Evolutionary conservation across 2,888 invertebrate species (phyloP), one percentile per base, ranked within the genome.

Genomic region (Scaptomyza parva): DNA sequence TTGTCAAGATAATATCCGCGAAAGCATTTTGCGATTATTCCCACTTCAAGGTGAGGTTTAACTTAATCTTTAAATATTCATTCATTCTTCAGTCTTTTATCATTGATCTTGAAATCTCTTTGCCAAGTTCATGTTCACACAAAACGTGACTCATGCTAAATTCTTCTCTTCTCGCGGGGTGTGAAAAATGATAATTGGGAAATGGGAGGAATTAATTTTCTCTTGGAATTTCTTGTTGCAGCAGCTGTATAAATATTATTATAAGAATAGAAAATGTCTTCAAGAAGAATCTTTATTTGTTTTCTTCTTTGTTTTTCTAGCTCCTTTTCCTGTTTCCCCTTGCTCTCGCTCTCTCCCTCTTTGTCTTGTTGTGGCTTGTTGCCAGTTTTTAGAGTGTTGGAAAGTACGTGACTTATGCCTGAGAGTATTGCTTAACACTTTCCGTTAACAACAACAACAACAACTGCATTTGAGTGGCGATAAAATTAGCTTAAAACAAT

Each of bases 331-430:
- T 26, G 2, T 37, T 55, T 55, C 44, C 59, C 57, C 44, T 39
- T 17, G 3, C 41, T 20, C 35, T 20, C 24, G 41, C 26, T 40
- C 22, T 39, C 22, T 7, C n/a, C 12, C 30, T 24, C 24, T 51
- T 48, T 44, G 59, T 64, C 52, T 35, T 37, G 35, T 22, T 44
- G 40, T 66, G 60, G 53, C 44, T 14, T 17, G 17, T 14, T 43
- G 43, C 57, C 70, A 55, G 37, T 48, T 20, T n/a, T n/a, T n/a
- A n/a, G 35, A 14, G 44, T 17, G 41, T 44, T 45, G 35, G n/a
- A n/a, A 33, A 33, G 78, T 82, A 82, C 85, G 85, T 82, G 81
- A 82, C 81, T 81, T 82, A 66, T 81, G 82, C 58, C 55, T 71
- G 47, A 64, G 40, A 63, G 60, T 71, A 74, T 82, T 71, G 81